A percentile compares a stretch with the other conserved stretches of the same genome.
These are phyloP conservation scores for Apis dorsata DNA, from an alignment of 1,140 invertebrate species.

Conservation along the genomic window DNA sequence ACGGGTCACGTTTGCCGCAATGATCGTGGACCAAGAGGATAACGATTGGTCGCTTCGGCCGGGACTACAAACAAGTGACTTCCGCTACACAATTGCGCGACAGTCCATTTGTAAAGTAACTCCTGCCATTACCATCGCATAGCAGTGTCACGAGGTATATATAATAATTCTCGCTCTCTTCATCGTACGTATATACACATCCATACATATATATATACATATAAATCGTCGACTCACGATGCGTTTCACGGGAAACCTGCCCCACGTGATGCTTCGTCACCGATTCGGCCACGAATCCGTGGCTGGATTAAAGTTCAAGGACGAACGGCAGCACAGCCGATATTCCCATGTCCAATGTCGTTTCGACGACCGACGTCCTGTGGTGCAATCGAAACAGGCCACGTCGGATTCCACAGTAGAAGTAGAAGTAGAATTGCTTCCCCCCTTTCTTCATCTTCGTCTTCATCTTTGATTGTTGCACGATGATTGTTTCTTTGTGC, in stretches of 20 bases:
- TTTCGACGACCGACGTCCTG: slow-evolving; percentile 2
- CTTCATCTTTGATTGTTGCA: too few species aligned
- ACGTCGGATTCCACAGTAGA: too few species aligned
- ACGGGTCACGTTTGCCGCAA: slow-evolving; percentile 55
- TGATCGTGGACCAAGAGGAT: slow-evolving; percentile 71
- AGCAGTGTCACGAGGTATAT: slow-evolving; percentile 68
- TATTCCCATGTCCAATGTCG: slow-evolving; percentile 32
- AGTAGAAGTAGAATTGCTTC: too few species aligned
- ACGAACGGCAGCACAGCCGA: slow-evolving; percentile 35
- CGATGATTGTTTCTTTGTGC: too few species aligned
- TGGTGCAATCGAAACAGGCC: slow-evolving; percentile 23
- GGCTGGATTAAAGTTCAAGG: slow-evolving; percentile 49
- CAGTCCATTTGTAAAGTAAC: slow-evolving; percentile 71
- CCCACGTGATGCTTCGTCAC: slow-evolving; percentile 23
- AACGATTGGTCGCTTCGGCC: slow-evolving; percentile 71
- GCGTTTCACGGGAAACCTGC: slow-evolving; percentile 21
- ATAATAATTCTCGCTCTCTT: slow-evolving; percentile 63
- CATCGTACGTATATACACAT: neutral
- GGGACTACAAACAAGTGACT: slow-evolving; percentile 75
- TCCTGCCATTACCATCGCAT: slow-evolving; percentile 70
- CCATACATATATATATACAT: neutral
- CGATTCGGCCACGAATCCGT: neutral
- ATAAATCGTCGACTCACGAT: slow-evolving; percentile 33
- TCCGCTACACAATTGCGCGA: slow-evolving; percentile 75
- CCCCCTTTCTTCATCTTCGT: too few species aligned